Evolutionary conservation across 2,797 vertebrate genomes (phyloP).

Genomic region (Micromesistius poutassou): DNA sequence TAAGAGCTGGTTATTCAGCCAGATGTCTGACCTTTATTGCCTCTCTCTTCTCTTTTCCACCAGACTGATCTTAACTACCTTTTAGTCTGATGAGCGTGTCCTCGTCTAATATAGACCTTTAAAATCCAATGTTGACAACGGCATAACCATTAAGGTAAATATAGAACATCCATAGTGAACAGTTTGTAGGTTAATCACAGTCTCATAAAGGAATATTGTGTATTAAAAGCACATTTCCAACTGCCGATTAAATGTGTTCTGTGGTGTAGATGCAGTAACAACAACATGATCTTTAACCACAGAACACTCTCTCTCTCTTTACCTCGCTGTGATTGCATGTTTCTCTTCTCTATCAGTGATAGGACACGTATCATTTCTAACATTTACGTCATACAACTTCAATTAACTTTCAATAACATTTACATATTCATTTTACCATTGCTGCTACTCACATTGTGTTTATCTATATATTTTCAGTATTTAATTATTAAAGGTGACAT

Average conservation of each 20-base stretch:
- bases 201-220: neutral
- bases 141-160: neutral
- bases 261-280: neutral
- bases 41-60: neutral
- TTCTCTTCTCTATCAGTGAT: constrained; percentile 47
- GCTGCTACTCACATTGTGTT: too few relatives aligned
- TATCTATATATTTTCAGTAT: constrained; percentile 53
- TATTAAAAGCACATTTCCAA: neutral
- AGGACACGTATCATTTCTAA: constrained; percentile 34
- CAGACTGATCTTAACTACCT: neutral
- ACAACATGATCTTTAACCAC: neutral
- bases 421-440: too few relatives aligned
- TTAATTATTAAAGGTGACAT: too few relatives aligned
- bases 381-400: too few relatives aligned
- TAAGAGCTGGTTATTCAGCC: neutral
- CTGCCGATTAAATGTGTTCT: neutral
- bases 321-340: constrained; percentile 24
- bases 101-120: neutral
- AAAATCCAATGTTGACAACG: neutral
- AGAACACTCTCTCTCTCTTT: neutral
- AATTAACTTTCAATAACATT: constrained; percentile 56
- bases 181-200: neutral
- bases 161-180: neutral
- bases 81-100: neutral
- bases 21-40: neutral